A percentile compares a stretch with the other conserved stretches of the same genome.
Conservation (phyloP, 2,888 invertebrate genomes). For the Antheraea assamensis region DNA sequence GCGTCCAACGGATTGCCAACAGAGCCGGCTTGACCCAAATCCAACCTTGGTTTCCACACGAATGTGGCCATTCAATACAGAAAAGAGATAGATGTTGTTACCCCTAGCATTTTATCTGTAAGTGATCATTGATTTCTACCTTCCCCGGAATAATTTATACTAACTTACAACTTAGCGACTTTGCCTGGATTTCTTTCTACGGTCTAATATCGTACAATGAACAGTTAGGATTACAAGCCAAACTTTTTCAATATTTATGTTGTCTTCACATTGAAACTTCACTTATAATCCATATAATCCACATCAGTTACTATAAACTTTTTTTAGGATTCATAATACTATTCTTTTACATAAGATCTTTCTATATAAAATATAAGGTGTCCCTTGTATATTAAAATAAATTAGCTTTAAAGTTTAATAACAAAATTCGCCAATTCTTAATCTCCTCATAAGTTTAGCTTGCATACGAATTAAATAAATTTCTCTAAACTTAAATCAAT, state of each 20-base stretch:
- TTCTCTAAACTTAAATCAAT: background rate
- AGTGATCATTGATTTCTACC: constrained; percentile 20
- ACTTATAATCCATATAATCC: background rate
- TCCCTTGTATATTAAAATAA: background rate
- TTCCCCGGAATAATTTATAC: constrained; percentile 7
- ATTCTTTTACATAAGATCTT: background rate
- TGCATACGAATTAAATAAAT: background rate
- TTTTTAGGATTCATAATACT: background rate
- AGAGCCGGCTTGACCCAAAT: constrained; percentile 23
- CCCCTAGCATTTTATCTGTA: constrained; percentile 16
- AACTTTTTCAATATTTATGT: background rate
- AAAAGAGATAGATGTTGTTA: constrained; percentile 15
- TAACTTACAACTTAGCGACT: background rate
- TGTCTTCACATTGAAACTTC: background rate
- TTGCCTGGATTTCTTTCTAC: background rate
- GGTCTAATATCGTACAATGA: background rate
- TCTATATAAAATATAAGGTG: background rate
- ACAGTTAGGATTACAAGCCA: background rate
- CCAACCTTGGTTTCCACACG: constrained; percentile 22
- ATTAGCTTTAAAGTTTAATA: background rate
- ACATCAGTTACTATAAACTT: background rate
- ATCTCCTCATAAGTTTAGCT: too few species aligned
- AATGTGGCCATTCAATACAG: constrained; percentile 22
- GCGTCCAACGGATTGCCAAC: constrained; percentile 11
- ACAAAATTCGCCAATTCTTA: background rate